Base-by-base conservation (phyloP, 2,888 invertebrate genomes). In the Megalurothrips usitatus region DNA sequence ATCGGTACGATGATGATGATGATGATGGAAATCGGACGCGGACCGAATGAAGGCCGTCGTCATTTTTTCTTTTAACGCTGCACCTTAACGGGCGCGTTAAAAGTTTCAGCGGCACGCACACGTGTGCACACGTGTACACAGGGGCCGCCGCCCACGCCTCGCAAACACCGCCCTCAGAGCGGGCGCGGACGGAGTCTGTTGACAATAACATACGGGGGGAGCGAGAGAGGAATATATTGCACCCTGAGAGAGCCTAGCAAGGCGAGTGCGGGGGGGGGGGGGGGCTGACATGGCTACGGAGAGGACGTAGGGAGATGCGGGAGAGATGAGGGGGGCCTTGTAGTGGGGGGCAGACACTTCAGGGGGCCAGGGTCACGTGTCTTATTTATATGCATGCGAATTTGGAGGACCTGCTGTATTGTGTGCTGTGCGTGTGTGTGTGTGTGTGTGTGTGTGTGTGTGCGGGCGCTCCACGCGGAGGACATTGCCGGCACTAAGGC, bases 351-450 rank as follows among this genome's bases (percentile, higher is more conserved):
- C n/a, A 23, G 58, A 58, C 68, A 11, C 68, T 68, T 68, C n/a
- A 68, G 68, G 23, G 68, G 23, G 68, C 11, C 23, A 23, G 68
- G 23, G 68, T 23, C 10, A 23, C 23, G 68, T 68, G 68, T 68
- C 68, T 68, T 68, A 68, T 68, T 68, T 68, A 68, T 68, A 68
- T 68, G 68, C 68, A 68, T 68, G 68, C 23, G 68, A 68, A 68
- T 68, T 68, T 68, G 68, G 68, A 23, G 68, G 23, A 23, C 68
- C 23, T 68, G 8, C 23, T 68, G n/a, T n/a, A 11, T 11, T 68
- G 68, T 23, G 68, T n/a, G n/a, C n/a, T n/a, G n/a, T n/a, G n/a
- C n/a, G 23, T 68, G 68, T 68, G 4, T 19, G 58, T 19, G 58
- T 12, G 58, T n/a, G 23, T 68, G 68, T 68, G 4, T 19, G 58